Base-by-base conservation (phyloP, 2,113 vertebrate genomes). In the Calidris pygmaea region DNA sequence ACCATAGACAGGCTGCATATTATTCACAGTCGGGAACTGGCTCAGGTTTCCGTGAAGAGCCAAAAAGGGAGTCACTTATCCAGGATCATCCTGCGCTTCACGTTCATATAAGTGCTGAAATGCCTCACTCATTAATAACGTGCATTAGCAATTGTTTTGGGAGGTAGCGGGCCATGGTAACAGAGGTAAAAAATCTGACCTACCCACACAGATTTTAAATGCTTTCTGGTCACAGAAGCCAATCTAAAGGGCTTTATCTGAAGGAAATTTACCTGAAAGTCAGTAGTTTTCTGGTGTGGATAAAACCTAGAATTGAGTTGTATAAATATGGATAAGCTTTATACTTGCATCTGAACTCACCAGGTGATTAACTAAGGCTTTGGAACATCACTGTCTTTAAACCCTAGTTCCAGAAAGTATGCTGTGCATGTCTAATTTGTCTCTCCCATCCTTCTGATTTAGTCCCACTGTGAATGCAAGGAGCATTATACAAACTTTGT, bases 391-490 rank as follows among this genome's bases (percentile, higher is more conserved):
- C 6, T 45, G 10, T 71, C 53, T 52, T 70, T 55, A 76, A 59
- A 77, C 14, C 3, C 26, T 39, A 62, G 9, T 32, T 77, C 48
- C 58, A 87, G 63, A 72, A 85, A 86, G 22, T n/a, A 43, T 23
- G 15, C 56, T 65, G 8, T 34, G 19, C 75, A 53, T 0, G 1
- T 23, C 56, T 95, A 30, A 91, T 85, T 88, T 79, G n/a, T 45
- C 21, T 83, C 11, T 75, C 16, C 21, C 17, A 29, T 87, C 18
- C 81, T 58, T 95, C 16, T 86, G 45, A 59, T 92, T 72, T 92
- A 99, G 99, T 98, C 98, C 84, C 99, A 99, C 97, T 99, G 99
- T 19, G 98, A 99, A 92, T 99, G 99, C 97, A 98, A 98, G 82
- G 93, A 98, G 29, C 98, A 99, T 20, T 99, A 98, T 55, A 97